Conservation (phyloP, 2,113 vertebrate genomes). For the Dissostichus mawsoni region DNA sequence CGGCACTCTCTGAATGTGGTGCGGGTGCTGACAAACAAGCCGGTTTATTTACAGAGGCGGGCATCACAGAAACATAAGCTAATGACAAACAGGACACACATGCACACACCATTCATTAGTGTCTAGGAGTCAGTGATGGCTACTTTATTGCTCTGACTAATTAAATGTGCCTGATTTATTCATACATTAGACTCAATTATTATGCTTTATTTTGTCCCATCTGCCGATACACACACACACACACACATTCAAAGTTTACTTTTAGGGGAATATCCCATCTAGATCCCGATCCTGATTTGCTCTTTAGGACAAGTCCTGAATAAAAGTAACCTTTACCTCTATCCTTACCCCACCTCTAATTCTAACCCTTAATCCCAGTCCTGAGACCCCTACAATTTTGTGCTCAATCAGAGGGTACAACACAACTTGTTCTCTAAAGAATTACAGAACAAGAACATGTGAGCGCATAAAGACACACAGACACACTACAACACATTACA, state of each 20-base stretch:
- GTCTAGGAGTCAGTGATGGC: slow-evolving; percentile 37
- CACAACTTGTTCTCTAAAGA: slow-evolving; percentile 7
- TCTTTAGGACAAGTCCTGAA: slow-evolving; percentile 6
- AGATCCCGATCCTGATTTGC: background rate
- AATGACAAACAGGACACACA: slow-evolving; percentile 22
- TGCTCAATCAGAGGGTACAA: background rate
- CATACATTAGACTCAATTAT: slow-evolving; percentile 42
- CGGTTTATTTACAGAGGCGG: slow-evolving; percentile 37
- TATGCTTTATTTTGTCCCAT: slow-evolving; percentile 27
- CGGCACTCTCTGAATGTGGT: background rate
- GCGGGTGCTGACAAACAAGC: background rate
- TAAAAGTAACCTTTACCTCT: slow-evolving; percentile 2
- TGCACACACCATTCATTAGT: slow-evolving; percentile 24
- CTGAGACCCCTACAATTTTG: too few relatives aligned
- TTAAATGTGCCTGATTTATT: slow-evolving; percentile 63
- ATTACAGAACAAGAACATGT: slow-evolving; percentile 36
- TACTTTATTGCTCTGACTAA: slow-evolving; percentile 26
- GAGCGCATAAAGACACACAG: slow-evolving; percentile 6
- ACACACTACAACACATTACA: background rate
- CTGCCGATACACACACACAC: background rate
- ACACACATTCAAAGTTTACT: slow-evolving; percentile 4
- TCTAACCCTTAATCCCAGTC: background rate
- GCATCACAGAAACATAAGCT: slow-evolving; percentile 19
- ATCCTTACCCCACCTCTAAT: slow-evolving; percentile 1
- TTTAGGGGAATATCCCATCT: slow-evolving; percentile 1